Conservation (phyloP, 1,140 invertebrate genomes). For the Cherax destructor region DNA sequence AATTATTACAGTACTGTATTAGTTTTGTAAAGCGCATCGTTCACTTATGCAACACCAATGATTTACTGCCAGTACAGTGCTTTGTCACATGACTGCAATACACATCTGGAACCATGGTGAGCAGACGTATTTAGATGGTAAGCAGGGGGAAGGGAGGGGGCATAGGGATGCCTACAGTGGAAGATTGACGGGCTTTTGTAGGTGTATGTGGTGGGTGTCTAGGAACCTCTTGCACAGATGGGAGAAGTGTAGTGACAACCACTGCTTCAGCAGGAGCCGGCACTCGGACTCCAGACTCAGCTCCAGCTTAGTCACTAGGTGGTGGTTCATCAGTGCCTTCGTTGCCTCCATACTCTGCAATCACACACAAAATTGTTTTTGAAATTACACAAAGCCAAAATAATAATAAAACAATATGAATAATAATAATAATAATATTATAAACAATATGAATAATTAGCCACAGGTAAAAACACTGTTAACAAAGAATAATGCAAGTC, state of each 20-base stretch:
- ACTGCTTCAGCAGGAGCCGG: slow-evolving; percentile 80
- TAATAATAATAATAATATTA: too few relatives aligned
- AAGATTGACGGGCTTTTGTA: slow-evolving; percentile 69
- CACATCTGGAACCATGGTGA: background rate
- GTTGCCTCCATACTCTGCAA: slow-evolving; percentile 80
- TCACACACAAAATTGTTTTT: too few relatives aligned
- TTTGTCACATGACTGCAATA: background rate
- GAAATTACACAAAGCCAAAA: too few relatives aligned
- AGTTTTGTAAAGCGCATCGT: background rate
- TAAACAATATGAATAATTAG: too few relatives aligned
- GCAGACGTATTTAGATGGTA: background rate
- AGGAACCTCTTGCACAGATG: slow-evolving; percentile 68
- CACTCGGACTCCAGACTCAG: slow-evolving; percentile 80
- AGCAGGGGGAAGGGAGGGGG: too few relatives aligned
- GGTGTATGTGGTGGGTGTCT: slow-evolving; percentile 57
- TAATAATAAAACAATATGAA: too few relatives aligned
- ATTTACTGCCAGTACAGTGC: background rate
- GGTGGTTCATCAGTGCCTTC: slow-evolving; percentile 79
- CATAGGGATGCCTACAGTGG: slow-evolving; percentile 6
- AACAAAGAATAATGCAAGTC: too few relatives aligned
- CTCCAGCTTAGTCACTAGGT: slow-evolving; percentile 78
- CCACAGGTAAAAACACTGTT: too few relatives aligned
- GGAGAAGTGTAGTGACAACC: slow-evolving; percentile 79
- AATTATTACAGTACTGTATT: background rate
- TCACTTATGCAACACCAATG: slow-evolving; percentile 10